Base-by-base conservation (phyloP, 2,888 invertebrate species). In the Zaprionus lineosus region DNA sequence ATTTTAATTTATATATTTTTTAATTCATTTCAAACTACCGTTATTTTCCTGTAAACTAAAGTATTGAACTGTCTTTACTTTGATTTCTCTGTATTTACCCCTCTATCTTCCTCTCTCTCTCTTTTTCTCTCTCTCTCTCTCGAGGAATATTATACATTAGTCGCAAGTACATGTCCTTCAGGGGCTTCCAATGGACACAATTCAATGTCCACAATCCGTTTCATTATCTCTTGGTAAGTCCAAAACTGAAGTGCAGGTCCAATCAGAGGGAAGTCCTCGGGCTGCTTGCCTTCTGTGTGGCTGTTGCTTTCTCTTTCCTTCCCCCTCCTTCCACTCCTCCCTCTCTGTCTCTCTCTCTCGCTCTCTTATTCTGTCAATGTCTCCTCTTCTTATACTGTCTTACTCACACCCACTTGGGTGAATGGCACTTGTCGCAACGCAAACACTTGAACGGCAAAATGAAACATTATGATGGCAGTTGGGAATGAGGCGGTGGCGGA, bases 381-480 rank as follows among this genome's bases (percentile, higher is more conserved):
- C 19, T 36, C 8, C n/a, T n/a, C n/a, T n/a, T 24, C 16, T 26
- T 46, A 34, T 50, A 50, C 46, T 29, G 7, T 48, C 9, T 18
- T 1, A 28, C 19, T 36, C 8, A 39, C 28, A 29, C 31, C 11
- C 31, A 28, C 24, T 29, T 34, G 63, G 11, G 19, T 18, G 48
- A 48, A 43, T 47, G 34, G 53, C 67, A 58, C 64, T 69, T 55
- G 68, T 26, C 46, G 46, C 53, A 69, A 40, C 29, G 60, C 60
- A 69, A 69, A 60, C 65, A 70, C 68, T 69, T 50, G 47, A 72
- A 56, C 53, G 51, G 44, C 59, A 68, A 72, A 71, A 72, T 72
- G 73, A 71, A 71, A 71, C 70, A 72, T 68, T 71, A 68, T 72
- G 64, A 71, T 59, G 72, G 64, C 55, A 72, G 72, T 72, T 53